Evolutionary conservation across 2,888 invertebrate genomes (phyloP).

Genomic region (Disparrhopalites patrizii): DNA sequence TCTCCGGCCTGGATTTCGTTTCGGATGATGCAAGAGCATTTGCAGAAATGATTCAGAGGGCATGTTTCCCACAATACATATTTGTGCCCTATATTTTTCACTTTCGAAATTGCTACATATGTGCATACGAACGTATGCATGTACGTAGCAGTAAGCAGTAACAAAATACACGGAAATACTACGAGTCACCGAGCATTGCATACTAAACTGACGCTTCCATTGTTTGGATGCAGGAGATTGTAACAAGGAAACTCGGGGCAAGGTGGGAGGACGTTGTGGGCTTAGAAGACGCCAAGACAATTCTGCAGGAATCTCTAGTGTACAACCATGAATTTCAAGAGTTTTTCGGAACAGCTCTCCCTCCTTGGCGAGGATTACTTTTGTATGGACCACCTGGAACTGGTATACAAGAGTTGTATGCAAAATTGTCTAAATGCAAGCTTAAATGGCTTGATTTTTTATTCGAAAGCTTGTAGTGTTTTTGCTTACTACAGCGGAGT

Average conservation of each 20-base stretch:
- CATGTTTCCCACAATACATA: no score
- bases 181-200: neutral
- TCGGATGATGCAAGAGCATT: conserved; percentile 62
- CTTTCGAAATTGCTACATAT: no score
- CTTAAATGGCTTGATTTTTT: no score
- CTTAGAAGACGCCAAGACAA: conserved; percentile 66
- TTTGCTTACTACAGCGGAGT: no score
- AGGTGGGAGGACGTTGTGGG: conserved; percentile 80
- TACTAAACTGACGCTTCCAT: conserved; percentile 17
- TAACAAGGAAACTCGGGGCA: conserved; percentile 63
- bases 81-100: no score
- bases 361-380: conserved; percentile 58
- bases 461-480: no score
- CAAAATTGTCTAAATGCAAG: no score
- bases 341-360: conserved; percentile 48
- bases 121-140: no score
- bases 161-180: no score
- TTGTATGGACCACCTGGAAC: conserved; percentile 58
- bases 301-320: conserved; percentile 80
- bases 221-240: no score
- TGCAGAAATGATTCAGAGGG: conserved; percentile 63
- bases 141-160: no score
- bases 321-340: conserved; percentile 53
- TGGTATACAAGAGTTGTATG: conserved; percentile 34
- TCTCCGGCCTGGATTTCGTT: conserved; percentile 50